These are phyloP conservation scores for Stegana nigrithorax DNA, from an alignment of 2,888 invertebrate species.

Conservation along the genomic window DNA sequence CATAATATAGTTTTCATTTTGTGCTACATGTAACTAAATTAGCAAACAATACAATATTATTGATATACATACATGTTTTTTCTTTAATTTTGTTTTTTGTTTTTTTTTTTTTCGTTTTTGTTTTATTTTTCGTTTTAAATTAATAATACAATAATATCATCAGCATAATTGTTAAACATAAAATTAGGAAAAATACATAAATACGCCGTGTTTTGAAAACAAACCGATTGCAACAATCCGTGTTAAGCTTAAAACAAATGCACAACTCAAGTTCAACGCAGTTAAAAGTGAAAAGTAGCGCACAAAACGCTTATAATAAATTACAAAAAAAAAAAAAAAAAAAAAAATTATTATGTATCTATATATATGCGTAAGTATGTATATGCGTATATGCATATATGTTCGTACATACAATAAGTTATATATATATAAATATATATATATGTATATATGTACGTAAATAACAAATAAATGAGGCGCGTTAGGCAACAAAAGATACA, in stretches of 20 bases:
- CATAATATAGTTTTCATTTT: background rate
- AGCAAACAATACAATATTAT: background rate
- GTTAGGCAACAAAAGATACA: background rate
- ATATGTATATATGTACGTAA: conserved; percentile 4
- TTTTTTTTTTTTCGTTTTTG: background rate
- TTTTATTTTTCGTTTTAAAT: background rate
- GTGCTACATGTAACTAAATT: too few species aligned
- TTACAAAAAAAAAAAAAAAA: too few species aligned
- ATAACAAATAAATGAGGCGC: background rate
- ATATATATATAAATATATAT: conserved; percentile 13
- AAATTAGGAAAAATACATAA: too few species aligned
- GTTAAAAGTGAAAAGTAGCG: too few species aligned
- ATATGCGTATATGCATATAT: conserved; percentile 23
- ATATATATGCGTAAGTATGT: background rate
- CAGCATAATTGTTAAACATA: background rate
- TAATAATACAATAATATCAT: background rate
- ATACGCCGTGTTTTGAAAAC: too few species aligned
- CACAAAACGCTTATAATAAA: too few species aligned
- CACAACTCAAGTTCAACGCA: too few species aligned
- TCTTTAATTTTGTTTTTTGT: background rate
- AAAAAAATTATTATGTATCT: too few species aligned
- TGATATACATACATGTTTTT: background rate
- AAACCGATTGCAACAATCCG: too few species aligned
- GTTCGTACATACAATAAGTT: too few species aligned
- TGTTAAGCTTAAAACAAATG: too few species aligned